phyloP scores from a whole-genome alignment of 92 coral and sea anemone species.

The Actinernus sp. region DNA sequence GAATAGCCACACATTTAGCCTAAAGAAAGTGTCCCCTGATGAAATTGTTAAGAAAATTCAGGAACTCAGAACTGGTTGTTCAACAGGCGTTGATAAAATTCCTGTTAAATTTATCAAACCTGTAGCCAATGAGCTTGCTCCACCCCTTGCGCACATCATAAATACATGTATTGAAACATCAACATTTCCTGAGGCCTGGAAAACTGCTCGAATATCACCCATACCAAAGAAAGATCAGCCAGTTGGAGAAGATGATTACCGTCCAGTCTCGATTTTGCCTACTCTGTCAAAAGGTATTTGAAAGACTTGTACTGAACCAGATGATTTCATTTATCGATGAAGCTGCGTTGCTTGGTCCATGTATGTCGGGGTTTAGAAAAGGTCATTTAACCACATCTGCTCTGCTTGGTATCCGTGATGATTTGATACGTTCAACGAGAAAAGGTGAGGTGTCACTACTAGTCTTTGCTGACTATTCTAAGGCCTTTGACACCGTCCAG shows the following conservation, averaged over 20 bases:
- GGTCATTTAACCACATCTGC: conserved; percentile 17
- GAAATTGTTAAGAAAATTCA: conserved; percentile 20
- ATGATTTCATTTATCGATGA: background rate
- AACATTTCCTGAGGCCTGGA: conserved; percentile 24
- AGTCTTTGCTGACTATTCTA: background rate
- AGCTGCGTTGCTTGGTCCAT: background rate
- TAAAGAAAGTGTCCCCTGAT: conserved; percentile 3
- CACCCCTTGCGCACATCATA: conserved; percentile 17
- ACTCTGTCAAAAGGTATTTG: conserved; percentile 33
- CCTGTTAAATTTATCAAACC: conserved; percentile 38
- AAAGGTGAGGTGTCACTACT: background rate
- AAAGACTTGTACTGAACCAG: conserved; percentile 20
- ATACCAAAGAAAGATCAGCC: conserved; percentile 41
- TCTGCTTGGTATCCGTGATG: conserved; percentile 19
- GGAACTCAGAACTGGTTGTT: conserved; percentile 34
- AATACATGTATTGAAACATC: conserved; percentile 17
- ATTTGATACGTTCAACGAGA: background rate
- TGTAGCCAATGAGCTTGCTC: conserved; percentile 7
- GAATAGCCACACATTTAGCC: background rate
- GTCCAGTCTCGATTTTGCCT: conserved; percentile 50
- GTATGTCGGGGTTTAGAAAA: background rate
- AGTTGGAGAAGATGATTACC: conserved; percentile 10
- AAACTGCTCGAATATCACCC: conserved; percentile 50
- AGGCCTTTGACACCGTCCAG: background rate
- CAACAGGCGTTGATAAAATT: conserved; percentile 39